Percentiles rank a stretch among this genome's conserved stretches.
phyloP scores from a whole-genome alignment of 2,888 invertebrate genomes.

The Stenotaenia linearis region DNA sequence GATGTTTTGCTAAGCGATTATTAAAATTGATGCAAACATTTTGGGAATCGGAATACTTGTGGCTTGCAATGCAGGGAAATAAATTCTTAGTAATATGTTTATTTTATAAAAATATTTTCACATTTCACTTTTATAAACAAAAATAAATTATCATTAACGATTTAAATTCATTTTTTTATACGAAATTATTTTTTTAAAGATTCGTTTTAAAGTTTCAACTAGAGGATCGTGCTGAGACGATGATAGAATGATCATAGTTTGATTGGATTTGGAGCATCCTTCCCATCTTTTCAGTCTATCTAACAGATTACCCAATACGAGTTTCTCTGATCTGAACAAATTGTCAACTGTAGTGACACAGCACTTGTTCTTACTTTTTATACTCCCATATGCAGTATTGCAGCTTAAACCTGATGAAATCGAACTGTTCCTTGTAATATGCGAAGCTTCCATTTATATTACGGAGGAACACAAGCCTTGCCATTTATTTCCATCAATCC shows the following conservation, averaged over 20 bases:
- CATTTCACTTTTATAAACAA: background rate
- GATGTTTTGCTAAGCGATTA: constrained; percentile 22
- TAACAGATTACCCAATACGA: constrained; percentile 2
- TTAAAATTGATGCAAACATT: constrained; percentile 24
- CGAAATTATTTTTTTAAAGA: too few relatives aligned
- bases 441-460: constrained; percentile 26
- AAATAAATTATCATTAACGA: too few relatives aligned
- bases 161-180: too few relatives aligned
- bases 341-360: constrained; percentile 16
- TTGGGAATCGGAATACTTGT: background rate
- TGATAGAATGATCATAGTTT: constrained; percentile 13
- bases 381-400: constrained; percentile 17
- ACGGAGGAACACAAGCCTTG: constrained; percentile 11
- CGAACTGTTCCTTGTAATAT: constrained; percentile 21
- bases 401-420: constrained; percentile 24
- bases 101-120: background rate
- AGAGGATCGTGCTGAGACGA: background rate
- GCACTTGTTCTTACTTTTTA: constrained; percentile 21
- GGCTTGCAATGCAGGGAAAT: background rate
- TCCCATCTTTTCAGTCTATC: background rate
- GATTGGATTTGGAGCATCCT: constrained; percentile 17
- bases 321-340: background rate
- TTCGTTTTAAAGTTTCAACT: background rate
- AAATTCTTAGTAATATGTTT: background rate
- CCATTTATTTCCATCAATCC: constrained; percentile 26